These are phyloP conservation scores for Hemicrepidius hirtus DNA, from an alignment of 2,888 invertebrate genomes.

Conservation along the genomic window DNA sequence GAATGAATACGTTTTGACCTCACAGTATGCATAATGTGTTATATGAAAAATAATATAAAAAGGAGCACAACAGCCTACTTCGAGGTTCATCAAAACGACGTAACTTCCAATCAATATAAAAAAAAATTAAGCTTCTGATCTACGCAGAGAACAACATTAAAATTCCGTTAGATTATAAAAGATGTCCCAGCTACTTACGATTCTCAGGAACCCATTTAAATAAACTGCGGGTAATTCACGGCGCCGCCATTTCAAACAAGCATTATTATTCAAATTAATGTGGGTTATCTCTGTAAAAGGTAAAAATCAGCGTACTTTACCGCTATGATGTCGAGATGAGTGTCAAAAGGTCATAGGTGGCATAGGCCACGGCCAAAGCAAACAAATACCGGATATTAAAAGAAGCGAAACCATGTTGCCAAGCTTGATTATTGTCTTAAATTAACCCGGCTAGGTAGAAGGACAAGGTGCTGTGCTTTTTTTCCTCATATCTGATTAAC, in stretches of 20 bases:
- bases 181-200: constrained; percentile 1
- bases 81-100: neutral
- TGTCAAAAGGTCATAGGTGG: constrained; percentile 46
- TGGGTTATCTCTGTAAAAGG: constrained; percentile 20
- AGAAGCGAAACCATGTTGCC: neutral
- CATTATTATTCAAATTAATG: constrained; percentile 18
- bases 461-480: neutral
- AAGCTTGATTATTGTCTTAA: constrained; percentile 22
- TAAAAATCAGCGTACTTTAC: constrained; percentile 33
- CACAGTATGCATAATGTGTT: no score
- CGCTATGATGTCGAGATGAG: constrained; percentile 41
- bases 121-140: constrained; percentile 7
- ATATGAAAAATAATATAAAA: neutral
- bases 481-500: constrained; percentile 16
- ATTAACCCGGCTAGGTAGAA: constrained; percentile 5
- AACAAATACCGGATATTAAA: constrained; percentile 39
- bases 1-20: no score
- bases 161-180: neutral
- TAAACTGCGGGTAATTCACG: neutral
- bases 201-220: neutral
- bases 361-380: constrained; percentile 33
- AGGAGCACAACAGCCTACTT: constrained; percentile 14
- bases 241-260: neutral
- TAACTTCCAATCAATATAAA: neutral
- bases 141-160: constrained; percentile 9